These are phyloP conservation scores for Candoia aspera DNA, from an alignment of 2,113 vertebrate species.

Conservation along the genomic window DNA sequence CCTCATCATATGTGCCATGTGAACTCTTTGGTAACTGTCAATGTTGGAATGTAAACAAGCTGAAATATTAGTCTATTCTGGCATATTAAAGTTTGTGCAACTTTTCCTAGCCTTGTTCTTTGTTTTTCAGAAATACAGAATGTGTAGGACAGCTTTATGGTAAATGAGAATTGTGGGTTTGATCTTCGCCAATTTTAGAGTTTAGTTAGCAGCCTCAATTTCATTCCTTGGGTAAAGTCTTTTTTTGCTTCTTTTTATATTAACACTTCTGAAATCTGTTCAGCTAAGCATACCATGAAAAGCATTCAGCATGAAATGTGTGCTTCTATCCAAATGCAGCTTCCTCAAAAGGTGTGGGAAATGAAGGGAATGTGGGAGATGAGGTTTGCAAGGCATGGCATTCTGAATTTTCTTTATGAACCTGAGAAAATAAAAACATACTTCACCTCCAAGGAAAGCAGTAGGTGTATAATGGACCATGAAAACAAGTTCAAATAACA, in stretches of 20 bases:
- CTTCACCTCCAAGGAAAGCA: neutral
- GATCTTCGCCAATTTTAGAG: neutral
- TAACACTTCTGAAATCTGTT: slow-evolving; percentile 13
- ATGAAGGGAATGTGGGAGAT: neutral
- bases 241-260: neutral
- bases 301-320: slow-evolving; percentile 9
- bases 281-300: neutral
- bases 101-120: neutral
- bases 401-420: slow-evolving; percentile 19
- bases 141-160: neutral
- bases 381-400: neutral
- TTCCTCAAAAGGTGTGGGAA: neutral
- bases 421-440: neutral
- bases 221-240: neutral
- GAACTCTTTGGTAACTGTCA: neutral
- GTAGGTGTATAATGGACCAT: neutral
- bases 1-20: neutral
- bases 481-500: slow-evolving; percentile 8
- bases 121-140: neutral
- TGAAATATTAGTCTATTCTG: neutral
- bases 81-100: neutral
- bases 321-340: neutral
- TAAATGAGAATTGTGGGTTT: neutral
- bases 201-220: neutral
- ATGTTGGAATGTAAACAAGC: neutral